A percentile compares a stretch with the other conserved stretches of the same genome.
These are phyloP conservation scores for Cephus pulcher DNA, from an alignment of 2,888 invertebrate species.

Conservation along the genomic window DNA sequence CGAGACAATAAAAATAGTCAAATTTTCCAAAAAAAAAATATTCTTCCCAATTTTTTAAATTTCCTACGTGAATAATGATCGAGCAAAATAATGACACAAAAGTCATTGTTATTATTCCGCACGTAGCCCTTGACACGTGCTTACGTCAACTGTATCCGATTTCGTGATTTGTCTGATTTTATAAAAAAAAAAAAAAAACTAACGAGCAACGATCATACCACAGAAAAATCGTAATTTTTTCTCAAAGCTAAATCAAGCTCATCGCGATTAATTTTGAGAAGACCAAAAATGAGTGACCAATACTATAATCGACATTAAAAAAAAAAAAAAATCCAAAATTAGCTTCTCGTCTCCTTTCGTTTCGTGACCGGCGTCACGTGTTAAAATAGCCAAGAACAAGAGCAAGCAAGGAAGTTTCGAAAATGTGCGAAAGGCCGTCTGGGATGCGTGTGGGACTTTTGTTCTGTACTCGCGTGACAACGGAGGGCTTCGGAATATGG, in stretches of 20 bases:
- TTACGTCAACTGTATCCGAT: neutral
- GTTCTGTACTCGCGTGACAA: neutral
- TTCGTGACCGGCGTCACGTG: neutral
- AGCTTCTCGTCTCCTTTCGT: neutral
- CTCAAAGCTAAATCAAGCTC: too few species aligned
- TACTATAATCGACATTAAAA: neutral
- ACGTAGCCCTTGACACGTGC: neutral
- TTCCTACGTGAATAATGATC: neutral
- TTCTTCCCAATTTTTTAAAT: too few species aligned
- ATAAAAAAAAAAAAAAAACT: too few species aligned
- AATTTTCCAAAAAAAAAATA: too few species aligned
- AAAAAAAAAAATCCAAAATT: neutral
- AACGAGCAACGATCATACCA: neutral
- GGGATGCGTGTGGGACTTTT: neutral
- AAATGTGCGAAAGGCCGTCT: neutral
- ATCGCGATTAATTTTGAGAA: neutral
- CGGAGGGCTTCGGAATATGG: constrained; percentile 4
- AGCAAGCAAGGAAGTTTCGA: neutral
- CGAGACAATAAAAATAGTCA: too few species aligned
- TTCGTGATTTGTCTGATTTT: neutral
- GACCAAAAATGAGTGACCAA: neutral
- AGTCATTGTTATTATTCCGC: neutral
- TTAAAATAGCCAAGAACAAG: neutral
- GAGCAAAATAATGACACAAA: neutral
- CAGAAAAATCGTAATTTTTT: neutral